A percentile compares a stretch with the other conserved stretches of the same genome.
phyloP scores from a whole-genome alignment of 2,797 vertebrate species.

The Sebastes jordani region DNA sequence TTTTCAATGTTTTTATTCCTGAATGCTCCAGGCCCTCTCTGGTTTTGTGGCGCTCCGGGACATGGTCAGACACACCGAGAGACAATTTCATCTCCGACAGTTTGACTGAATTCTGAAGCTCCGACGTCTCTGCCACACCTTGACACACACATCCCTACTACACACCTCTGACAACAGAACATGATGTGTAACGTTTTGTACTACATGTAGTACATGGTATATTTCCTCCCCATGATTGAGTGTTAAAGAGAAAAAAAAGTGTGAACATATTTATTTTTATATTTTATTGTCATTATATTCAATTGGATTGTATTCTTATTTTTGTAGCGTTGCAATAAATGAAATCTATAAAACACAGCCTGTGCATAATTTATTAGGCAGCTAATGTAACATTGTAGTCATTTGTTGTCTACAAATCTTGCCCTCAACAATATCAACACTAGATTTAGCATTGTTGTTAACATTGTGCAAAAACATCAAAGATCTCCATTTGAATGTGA shows the following conservation, averaged over 20 bases:
- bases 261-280: conserved; percentile 42
- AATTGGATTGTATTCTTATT: not conserved
- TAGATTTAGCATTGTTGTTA: not conserved
- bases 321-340: conserved; percentile 22
- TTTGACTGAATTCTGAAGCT: conserved; percentile 80
- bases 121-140: not conserved
- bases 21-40: conserved; percentile 69
- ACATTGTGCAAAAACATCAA: not conserved
- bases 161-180: not conserved
- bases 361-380: conserved; percentile 2
- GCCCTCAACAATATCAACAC: not conserved
- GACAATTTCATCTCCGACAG: conserved; percentile 87
- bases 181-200: not conserved
- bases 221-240: not conserved
- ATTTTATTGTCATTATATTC: conserved; percentile 5
- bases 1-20: not conserved
- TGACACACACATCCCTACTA: not conserved
- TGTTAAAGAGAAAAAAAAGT: not conserved
- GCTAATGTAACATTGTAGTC: not conserved
- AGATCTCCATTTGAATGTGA: not conserved
- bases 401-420: not conserved
- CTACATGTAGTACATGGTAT: not conserved
- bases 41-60: conserved; percentile 88
- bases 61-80: conserved; percentile 90
- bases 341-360: not conserved